phyloP scores from a whole-genome alignment of 1,140 invertebrate genomes.

The Schlechtendalia chinensis region DNA sequence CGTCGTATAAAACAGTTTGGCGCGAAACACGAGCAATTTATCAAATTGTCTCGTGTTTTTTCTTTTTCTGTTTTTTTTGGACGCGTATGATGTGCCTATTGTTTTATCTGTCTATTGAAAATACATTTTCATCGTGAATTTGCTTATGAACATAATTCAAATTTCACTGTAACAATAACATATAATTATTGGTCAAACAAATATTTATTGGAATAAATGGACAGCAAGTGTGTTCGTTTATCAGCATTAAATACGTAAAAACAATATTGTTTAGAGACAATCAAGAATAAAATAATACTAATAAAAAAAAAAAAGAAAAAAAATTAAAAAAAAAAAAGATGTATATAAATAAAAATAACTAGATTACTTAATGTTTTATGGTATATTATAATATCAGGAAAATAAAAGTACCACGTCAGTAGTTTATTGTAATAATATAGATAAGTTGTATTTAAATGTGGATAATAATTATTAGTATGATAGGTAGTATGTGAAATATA shows the following conservation, averaged over 20 bases:
- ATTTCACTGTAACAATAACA: slow-evolving; percentile 15
- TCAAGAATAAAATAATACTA: slow-evolving; percentile 32
- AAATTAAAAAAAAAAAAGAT: slow-evolving; percentile 14
- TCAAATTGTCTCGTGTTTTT: no score
- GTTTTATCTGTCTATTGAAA: neutral
- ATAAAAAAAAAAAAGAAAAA: slow-evolving; percentile 11
- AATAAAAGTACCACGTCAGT: slow-evolving; percentile 10
- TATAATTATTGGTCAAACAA: slow-evolving; percentile 27
- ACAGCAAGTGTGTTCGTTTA: slow-evolving; percentile 20
- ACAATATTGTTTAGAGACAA: slow-evolving; percentile 9
- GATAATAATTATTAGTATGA: neutral
- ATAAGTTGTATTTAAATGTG: neutral
- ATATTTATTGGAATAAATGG: slow-evolving; percentile 32
- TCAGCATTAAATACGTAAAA: slow-evolving; percentile 23
- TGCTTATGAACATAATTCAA: neutral
- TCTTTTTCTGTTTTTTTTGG: no score
- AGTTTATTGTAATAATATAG: neutral
- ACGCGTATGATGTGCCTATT: no score
- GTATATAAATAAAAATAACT: slow-evolving; percentile 37
- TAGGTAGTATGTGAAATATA: slow-evolving; percentile 3
- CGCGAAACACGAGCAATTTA: no score
- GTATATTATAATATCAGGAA: slow-evolving; percentile 35
- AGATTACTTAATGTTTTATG: slow-evolving; percentile 17
- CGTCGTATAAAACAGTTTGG: no score
- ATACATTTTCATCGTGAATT: neutral